These are phyloP conservation scores for Drosophila parabipectinata DNA, from an alignment of 1,140 invertebrate genomes.

Conservation along the genomic window DNA sequence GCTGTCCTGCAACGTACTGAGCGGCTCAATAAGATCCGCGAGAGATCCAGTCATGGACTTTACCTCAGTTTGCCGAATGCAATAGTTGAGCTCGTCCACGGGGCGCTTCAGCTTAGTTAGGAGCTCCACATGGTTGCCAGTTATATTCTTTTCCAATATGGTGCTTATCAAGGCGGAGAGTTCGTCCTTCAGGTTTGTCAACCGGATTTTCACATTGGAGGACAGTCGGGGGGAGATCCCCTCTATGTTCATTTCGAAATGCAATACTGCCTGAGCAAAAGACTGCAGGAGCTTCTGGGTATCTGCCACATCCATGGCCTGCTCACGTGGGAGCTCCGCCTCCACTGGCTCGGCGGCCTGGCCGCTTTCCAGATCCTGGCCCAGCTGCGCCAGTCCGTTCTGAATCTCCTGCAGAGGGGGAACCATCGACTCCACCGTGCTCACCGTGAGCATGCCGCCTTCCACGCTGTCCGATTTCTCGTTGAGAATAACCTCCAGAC, in stretches of 20 bases:
- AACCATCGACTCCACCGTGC: slow-evolving; percentile 84
- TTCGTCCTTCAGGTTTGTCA: slow-evolving; percentile 71
- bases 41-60: slow-evolving; percentile 76
- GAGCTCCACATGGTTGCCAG: slow-evolving; percentile 68
- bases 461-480: slow-evolving; percentile 68
- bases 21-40: slow-evolving; percentile 82
- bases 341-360: slow-evolving; percentile 32
- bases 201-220: slow-evolving; percentile 56
- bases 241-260: slow-evolving; percentile 81
- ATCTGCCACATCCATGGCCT: slow-evolving; percentile 64
- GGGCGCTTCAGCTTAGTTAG: slow-evolving; percentile 73
- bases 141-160: slow-evolving; percentile 75
- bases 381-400: slow-evolving; percentile 82
- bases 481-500: slow-evolving; percentile 82
- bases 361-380: slow-evolving; percentile 74
- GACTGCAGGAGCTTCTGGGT: slow-evolving; percentile 77
- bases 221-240: slow-evolving; percentile 55
- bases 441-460: slow-evolving; percentile 77
- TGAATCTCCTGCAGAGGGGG: slow-evolving; percentile 85
- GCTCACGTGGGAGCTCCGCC: slow-evolving; percentile 36
- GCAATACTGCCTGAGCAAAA: slow-evolving; percentile 79
- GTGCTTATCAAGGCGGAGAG: slow-evolving; percentile 72
- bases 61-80: slow-evolving; percentile 78
- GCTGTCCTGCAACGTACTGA: slow-evolving; percentile 69
- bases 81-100: slow-evolving; percentile 82